Base-by-base conservation (phyloP, 2,797 vertebrate species). In the Enteromius trimaculatus region DNA sequence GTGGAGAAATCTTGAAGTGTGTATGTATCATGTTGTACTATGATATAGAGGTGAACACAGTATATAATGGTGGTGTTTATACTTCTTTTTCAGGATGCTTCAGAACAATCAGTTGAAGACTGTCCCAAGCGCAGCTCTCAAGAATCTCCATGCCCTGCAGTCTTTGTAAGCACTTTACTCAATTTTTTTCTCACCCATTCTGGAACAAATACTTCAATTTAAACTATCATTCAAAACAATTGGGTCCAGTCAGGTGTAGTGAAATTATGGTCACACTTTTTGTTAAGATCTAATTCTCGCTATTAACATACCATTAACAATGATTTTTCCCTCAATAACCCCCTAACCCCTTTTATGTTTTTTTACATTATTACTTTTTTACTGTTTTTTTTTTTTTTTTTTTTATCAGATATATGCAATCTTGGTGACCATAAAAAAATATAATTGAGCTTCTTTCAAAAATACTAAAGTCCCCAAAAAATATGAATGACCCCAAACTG, bases 71-170 rank as follows among this genome's bases (percentile, higher is more conserved):
- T 62, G 17, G 21, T 31, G 68, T 74, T 81, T 81, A 29, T 37
- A 49, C 49, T 53, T 85, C 76, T 16, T 66, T 71, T 60, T 77
- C 89, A 99, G 98, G 90, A 99, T 98, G 89, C 94, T 99, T 7
- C 98, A 99, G 93, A 99, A 99, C 90, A 99, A 99, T 89, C 97
- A 99, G 89, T 92, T 99, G 93, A 98, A 96, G 93, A 97, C 96
- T 0, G 97, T 99, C 13, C 98, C 98, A 74, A 96, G 96, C 75
- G 94, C 94, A 64, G 96, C 97, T 78, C 95, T 99, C 88, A 96
- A 94, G 92, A 96, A 93, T 90, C 95, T 99, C 58, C 94, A 95
- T 0, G 92, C 95, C 82, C 94, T 99, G 39, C 98, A 99, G 90
- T 99, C 98, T 89, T 92, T 99, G 98, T 99, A 93, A 99, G 98